phyloP scores from a whole-genome alignment of 1,140 invertebrate species.

The Atta cephalotes region DNA sequence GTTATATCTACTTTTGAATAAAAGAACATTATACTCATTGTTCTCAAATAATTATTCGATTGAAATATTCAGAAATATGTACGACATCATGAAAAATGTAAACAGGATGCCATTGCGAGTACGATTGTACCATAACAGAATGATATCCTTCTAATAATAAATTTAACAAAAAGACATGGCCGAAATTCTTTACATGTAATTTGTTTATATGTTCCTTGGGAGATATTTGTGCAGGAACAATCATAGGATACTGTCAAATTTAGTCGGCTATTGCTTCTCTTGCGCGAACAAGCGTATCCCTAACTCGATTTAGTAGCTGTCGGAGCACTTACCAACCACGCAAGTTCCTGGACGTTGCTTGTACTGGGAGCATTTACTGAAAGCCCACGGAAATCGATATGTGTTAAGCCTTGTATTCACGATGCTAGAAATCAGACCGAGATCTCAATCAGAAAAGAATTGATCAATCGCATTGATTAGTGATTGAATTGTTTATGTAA shows the following conservation, averaged over 20 bases:
- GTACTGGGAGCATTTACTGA: constrained; percentile 31
- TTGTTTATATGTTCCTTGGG: background rate
- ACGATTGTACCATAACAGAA: background rate
- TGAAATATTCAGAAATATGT: background rate
- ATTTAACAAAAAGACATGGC: background rate
- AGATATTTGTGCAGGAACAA: background rate
- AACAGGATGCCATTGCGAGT: background rate
- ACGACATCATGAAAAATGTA: background rate
- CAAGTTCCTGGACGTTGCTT: constrained; percentile 24
- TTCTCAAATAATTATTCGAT: background rate
- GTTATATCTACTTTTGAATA: no score
- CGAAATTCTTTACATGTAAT: background rate
- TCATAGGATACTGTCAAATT: constrained; percentile 7
- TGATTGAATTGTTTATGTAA: no score
- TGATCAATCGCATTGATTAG: no score
- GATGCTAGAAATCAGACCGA: no score
- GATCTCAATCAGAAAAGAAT: no score
- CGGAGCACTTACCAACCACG: constrained; percentile 55
- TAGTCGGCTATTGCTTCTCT: background rate
- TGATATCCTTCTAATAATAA: constrained; percentile 26
- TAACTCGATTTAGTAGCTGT: constrained; percentile 63
- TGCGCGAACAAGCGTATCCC: constrained; percentile 37
- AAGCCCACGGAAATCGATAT: constrained; percentile 56
- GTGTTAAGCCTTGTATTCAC: background rate
- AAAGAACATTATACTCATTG: background rate